Percentiles rank a stretch among this genome's conserved stretches.
Conservation (phyloP, 2,797 vertebrate genomes). For the Tachyglossus aculeatus region DNA sequence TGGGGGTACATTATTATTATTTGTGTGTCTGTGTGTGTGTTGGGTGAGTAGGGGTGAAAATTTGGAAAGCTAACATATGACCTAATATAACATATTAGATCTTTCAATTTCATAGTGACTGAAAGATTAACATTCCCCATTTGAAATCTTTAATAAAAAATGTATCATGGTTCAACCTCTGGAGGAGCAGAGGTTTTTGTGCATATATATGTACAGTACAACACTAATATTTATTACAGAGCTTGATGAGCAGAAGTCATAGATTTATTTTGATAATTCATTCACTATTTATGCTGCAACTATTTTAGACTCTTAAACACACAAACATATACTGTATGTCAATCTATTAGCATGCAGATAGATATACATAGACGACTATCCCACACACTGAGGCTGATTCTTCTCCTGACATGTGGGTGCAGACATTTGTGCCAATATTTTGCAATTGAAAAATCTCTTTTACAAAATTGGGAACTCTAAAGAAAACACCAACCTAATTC, state of each 20-base stretch:
- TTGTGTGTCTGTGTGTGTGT: too few relatives aligned
- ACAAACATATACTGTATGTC: conserved; percentile 27
- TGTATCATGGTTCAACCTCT: conserved; percentile 56
- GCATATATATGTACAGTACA: conserved; percentile 25
- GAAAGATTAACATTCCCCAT: conserved; percentile 53
- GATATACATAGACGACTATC: background rate
- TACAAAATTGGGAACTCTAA: background rate
- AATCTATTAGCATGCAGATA: background rate
- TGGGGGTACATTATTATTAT: conserved; percentile 5
- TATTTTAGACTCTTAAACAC: conserved; percentile 53
- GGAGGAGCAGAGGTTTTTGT: conserved; percentile 51
- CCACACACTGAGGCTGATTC: background rate
- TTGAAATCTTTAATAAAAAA: conserved; percentile 55
- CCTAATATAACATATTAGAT: conserved; percentile 57
- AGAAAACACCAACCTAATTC: too few relatives aligned
- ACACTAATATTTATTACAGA: conserved; percentile 48
- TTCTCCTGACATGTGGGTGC: conserved; percentile 15
- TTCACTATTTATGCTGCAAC: conserved; percentile 56
- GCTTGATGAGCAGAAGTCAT: conserved; percentile 14
- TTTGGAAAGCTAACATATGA: conserved; percentile 48
- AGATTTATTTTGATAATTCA: conserved; percentile 58
- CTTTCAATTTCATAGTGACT: conserved; percentile 52
- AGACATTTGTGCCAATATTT: conserved; percentile 16
- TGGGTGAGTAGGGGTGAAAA: conserved; percentile 55
- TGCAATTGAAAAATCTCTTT: background rate